A percentile compares a stretch with the other conserved stretches of the same genome.
These are phyloP conservation scores for Amphipoea lucens DNA, from an alignment of 2,888 invertebrate genomes.

Conservation along the genomic window DNA sequence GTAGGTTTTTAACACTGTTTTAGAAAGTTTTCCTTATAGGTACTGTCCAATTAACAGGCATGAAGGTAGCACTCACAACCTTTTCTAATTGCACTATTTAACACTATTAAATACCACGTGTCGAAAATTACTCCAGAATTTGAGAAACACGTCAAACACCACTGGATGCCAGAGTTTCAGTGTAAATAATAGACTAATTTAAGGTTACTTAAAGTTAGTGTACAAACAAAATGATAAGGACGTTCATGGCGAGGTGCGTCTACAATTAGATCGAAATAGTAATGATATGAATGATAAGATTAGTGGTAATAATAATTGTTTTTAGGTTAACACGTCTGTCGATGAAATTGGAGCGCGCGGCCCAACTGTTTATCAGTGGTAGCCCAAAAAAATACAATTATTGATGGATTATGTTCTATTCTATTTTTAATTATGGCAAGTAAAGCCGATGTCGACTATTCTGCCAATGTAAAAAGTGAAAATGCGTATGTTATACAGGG, in stretches of 20 bases:
- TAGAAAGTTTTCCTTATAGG: slow-evolving; percentile 22
- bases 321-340: slow-evolving; percentile 61
- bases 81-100: slow-evolving; percentile 31
- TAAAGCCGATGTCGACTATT: too few relatives aligned
- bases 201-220: slow-evolving; percentile 58
- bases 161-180: slow-evolving; percentile 60
- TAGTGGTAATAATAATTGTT: slow-evolving; percentile 55
- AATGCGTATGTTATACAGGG: neutral
- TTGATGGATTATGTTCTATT: slow-evolving; percentile 36
- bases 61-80: slow-evolving; percentile 15
- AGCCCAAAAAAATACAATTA: slow-evolving; percentile 57
- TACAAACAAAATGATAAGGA: slow-evolving; percentile 75
- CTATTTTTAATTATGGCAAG: too few relatives aligned
- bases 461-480: too few relatives aligned
- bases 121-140: slow-evolving; percentile 6
- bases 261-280: slow-evolving; percentile 80
- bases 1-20: slow-evolving; percentile 12
- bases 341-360: slow-evolving; percentile 44
- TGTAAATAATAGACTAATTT: slow-evolving; percentile 71
- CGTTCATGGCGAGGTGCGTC: slow-evolving; percentile 74
- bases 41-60: slow-evolving; percentile 21
- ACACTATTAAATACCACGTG: slow-evolving; percentile 5
- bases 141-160: slow-evolving; percentile 50
- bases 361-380: slow-evolving; percentile 47
- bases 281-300: slow-evolving; percentile 79